phyloP scores from a whole-genome alignment of 2,888 invertebrate genomes.

The Noctua janthina region DNA sequence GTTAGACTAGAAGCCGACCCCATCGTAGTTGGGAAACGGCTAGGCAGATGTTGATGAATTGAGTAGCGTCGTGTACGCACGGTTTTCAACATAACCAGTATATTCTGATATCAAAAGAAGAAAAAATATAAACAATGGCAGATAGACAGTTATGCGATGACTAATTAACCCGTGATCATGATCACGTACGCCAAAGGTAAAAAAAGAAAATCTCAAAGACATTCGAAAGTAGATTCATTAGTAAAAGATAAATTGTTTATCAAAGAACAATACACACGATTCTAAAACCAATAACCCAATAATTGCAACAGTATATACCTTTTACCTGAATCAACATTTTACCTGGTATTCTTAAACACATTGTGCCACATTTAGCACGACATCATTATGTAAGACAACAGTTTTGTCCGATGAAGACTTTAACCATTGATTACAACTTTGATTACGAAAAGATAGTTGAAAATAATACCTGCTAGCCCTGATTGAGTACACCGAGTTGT shows the following conservation, averaged over 20 bases:
- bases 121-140: conserved; percentile 2
- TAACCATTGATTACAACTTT: too few species aligned
- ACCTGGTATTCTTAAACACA: conserved; percentile 24
- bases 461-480: not conserved
- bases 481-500: not conserved
- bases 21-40: not conserved
- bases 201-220: conserved; percentile 27
- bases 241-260: conserved; percentile 55
- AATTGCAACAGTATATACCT: conserved; percentile 18
- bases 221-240: conserved; percentile 49
- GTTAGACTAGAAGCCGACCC: not conserved
- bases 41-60: not conserved
- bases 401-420: not conserved
- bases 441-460: not conserved
- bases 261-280: conserved; percentile 21
- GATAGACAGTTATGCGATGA: conserved; percentile 8
- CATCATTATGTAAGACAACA: not conserved
- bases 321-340: conserved; percentile 41
- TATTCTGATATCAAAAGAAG: conserved; percentile 5
- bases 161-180: conserved; percentile 3
- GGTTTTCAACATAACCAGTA: not conserved
- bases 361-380: conserved; percentile 1
- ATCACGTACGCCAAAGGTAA: conserved; percentile 28
- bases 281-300: conserved; percentile 26
- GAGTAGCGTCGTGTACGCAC: not conserved